Evolutionary conservation across 2,113 vertebrate genomes (phyloP), one percentile per base, ranked within the genome.

Genomic region (Engraulis encrasicolus): DNA sequence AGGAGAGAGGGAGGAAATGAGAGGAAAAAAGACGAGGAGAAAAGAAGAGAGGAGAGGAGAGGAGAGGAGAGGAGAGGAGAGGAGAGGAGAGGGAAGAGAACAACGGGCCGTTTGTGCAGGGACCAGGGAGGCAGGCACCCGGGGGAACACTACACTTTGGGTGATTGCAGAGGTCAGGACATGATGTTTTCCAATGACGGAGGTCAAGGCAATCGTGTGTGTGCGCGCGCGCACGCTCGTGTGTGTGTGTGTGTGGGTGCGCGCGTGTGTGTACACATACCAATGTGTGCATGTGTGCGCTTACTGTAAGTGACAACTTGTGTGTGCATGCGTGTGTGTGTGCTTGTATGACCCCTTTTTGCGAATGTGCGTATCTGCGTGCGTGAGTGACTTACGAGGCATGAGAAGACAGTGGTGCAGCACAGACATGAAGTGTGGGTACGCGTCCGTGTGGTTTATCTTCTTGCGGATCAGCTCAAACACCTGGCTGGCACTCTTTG

Each of bases 401-500:
- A 99, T 99, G 81, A 99, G 97, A 91, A 99, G 97, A 92, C 98
- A 99, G 94, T 99, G 98, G 90, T 99, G 97, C 89, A 99, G 94
- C 88, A 99, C 96, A 87, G 98, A 99, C 96, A 99, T 98, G 95
- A 99, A 98, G 95, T 99, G 98, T 79, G 98, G 98, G 88, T 98
- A 98, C 0, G 97, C 97, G 87, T 99, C 98, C 1, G 97, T 98
- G 90, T 99, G 97, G 54, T 96, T 99, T 94, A 99, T 94, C 91
- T 97, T 97, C 93, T 99, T 99, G 88, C 97, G 96, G 18, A 97
- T 97, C 85, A 99, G 95, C 80, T 99, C 99, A 6, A 99, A 99
- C 93, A 99, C 97, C 90, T 99, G 99, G 6, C 96, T 97, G 0
- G 97, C 97, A 86, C 99, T 99, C 94, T 99, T 99, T 45, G 97